Evolutionary conservation across 1,140 invertebrate species (phyloP).

Genomic region (Rhizoglyphus robini): DNA sequence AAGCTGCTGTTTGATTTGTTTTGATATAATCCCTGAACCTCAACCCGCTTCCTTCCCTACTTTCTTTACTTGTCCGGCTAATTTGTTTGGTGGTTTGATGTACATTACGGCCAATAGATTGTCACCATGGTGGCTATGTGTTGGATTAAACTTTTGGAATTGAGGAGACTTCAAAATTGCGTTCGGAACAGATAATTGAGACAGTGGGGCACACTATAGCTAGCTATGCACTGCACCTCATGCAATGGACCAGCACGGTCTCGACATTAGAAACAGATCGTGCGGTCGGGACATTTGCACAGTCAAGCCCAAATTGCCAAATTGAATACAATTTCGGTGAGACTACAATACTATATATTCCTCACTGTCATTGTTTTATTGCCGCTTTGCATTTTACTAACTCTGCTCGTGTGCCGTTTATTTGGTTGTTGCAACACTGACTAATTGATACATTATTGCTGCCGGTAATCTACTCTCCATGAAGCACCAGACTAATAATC

Average conservation of each 20-base stretch:
- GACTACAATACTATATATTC: too few relatives aligned
- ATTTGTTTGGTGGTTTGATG: too few relatives aligned
- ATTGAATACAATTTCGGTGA: neutral
- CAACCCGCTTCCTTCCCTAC: too few relatives aligned
- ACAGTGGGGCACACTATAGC: neutral
- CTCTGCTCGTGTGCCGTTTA: neutral
- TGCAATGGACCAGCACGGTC: neutral
- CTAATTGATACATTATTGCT: neutral
- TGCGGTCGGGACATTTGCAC: too few relatives aligned
- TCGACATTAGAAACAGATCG: constrained; percentile 4
- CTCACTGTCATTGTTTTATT: neutral
- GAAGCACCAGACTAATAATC: neutral
- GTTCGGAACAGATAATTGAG: neutral
- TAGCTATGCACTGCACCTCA: neutral
- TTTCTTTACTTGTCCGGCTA: too few relatives aligned
- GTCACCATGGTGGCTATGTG: neutral
- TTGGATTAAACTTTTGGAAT: neutral
- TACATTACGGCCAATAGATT: neutral
- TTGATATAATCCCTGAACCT: too few relatives aligned
- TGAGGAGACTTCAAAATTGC: neutral
- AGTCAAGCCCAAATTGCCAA: neutral
- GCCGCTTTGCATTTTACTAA: neutral
- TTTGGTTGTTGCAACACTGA: neutral
- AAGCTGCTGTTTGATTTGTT: too few relatives aligned
- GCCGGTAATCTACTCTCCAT: neutral